Evolutionary conservation across 1,140 invertebrate genomes (phyloP), one percentile per base, ranked within the genome.

Genomic region (Tribolium castaneum): DNA sequence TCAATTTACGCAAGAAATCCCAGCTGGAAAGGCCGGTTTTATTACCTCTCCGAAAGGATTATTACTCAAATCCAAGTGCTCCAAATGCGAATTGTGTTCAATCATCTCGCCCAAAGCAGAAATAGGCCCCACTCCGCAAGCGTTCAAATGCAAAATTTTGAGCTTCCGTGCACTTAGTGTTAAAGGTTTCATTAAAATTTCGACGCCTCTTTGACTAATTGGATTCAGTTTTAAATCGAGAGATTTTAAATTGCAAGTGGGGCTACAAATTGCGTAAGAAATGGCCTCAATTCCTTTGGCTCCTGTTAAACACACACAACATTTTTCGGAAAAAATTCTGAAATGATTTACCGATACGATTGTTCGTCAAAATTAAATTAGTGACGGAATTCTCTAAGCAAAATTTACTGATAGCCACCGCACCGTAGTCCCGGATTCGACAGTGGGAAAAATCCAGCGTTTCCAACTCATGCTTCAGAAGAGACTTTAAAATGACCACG

Each of bases 361-460:
- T 89, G 78, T 89, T 87, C 10, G 83, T 83, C 56, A 89, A 82
- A 50, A 88, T 83, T 52, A 89, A 74, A 80, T 83, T 85, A 72
- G 84, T 81, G 7, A 88, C 85, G 6, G 87, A 84, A 80, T 86
- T 86, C 72, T 86, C 86, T 5, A 86, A 81, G 74, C 87, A 86
- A 82, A 87, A 89, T 81, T 88, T 89, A 25, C 86, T 86, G 16
- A 89, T 81, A 25, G 83, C 83, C 19, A 84, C 82, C 14, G 86
- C 85, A 1, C 88, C 89, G 12, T 87, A 85, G 79, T 90, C 87
- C 1, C 80, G 84, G 76, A 89, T 86, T 83, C 87, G 87, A 66
- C 89, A 89, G 80, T 89, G 88, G 74, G 88, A 88, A 62, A 90
- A 87, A 78, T 90, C 89, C 34, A 90, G 76, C 6, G 83, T 86